Percentiles rank a stretch among this genome's conserved stretches.
phyloP scores from a whole-genome alignment of 2,888 invertebrate genomes.

The Aporophyla nigra region DNA sequence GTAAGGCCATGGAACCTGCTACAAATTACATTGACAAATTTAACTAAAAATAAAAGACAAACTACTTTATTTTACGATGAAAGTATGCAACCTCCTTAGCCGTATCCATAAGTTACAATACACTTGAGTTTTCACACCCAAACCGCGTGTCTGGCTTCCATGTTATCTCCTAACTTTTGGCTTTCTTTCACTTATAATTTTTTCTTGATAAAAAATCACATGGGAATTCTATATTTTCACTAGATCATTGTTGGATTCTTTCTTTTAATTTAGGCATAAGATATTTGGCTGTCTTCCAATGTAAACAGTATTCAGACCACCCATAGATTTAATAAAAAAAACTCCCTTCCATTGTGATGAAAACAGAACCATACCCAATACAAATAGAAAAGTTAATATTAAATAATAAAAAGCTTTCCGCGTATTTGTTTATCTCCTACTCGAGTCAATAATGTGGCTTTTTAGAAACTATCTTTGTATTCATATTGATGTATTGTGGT shows the following conservation, averaged over 20 bases:
- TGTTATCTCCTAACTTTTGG: conserved; percentile 33
- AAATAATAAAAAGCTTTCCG: conserved; percentile 6
- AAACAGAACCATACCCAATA: neutral
- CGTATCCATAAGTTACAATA: conserved; percentile 51
- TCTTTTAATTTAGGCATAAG: neutral
- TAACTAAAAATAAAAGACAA: neutral
- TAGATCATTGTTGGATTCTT: neutral
- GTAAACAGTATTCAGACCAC: neutral
- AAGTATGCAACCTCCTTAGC: conserved; percentile 31
- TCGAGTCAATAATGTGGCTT: conserved; percentile 16
- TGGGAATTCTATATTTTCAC: conserved; percentile 19
- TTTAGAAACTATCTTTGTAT: conserved; percentile 2
- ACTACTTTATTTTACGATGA: neutral
- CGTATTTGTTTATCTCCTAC: conserved; percentile 7
- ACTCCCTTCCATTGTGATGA: neutral
- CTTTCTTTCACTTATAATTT: conserved; percentile 40
- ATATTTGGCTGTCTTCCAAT: conserved; percentile 39
- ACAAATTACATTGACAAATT: neutral
- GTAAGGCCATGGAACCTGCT: neutral
- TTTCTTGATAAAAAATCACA: conserved; percentile 12
- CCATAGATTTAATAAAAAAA: neutral
- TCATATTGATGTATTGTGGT: neutral
- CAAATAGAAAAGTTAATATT: conserved; percentile 16
- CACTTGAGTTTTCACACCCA: conserved; percentile 52
- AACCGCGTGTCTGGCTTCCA: conserved; percentile 9